Evolutionary conservation across 2,888 invertebrate species (phyloP).

Genomic region (Volucella bombylans): DNA sequence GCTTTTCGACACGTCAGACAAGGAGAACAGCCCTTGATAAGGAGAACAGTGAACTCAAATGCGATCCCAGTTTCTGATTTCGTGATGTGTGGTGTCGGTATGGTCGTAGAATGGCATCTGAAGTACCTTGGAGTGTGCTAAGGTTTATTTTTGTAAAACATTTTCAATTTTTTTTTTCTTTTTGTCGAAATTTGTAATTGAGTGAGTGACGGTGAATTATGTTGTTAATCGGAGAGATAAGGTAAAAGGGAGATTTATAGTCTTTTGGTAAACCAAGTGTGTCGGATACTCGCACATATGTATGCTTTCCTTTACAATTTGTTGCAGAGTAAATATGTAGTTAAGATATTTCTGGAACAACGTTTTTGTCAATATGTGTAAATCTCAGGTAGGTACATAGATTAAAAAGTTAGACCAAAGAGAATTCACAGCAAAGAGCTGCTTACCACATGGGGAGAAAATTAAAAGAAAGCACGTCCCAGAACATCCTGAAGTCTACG

Average conservation of each 20-base stretch:
- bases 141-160: constrained; percentile 6
- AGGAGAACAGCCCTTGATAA: constrained; percentile 35
- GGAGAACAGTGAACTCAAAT: constrained; percentile 17
- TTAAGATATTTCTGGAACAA: no score
- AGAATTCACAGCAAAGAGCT: no score
- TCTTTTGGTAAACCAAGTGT: no score
- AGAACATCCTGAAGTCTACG: no score
- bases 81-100: constrained; percentile 25
- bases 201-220: constrained; percentile 37
- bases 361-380: no score
- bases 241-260: background rate
- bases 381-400: no score
- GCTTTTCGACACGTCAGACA: constrained; percentile 25
- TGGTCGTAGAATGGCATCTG: constrained; percentile 16
- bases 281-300: no score
- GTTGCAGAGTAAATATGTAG: no score
- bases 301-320: no score
- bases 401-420: no score
- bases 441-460: no score
- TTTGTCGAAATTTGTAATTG: constrained; percentile 27
- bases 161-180: background rate
- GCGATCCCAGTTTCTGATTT: constrained; percentile 47
- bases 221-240: constrained; percentile 31
- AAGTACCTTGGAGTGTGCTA: constrained; percentile 20
- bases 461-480: no score